A percentile compares a stretch with the other conserved stretches of the same genome.
Conservation (phyloP, 2,888 invertebrate genomes). For the Anaspis maculata region DNA sequence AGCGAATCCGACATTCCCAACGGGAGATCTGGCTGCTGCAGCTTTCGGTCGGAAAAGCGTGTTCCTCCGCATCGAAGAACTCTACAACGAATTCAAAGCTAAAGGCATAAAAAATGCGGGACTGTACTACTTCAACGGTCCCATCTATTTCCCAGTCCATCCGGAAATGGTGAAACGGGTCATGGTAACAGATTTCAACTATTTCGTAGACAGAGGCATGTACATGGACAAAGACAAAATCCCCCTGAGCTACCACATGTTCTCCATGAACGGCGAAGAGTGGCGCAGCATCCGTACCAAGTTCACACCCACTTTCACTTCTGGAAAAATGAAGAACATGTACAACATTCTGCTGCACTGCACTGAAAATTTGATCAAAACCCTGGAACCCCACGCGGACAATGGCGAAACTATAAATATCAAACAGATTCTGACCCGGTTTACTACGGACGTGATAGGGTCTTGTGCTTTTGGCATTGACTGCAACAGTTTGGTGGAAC, state of each 20-base stretch:
- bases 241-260: conserved; percentile 6
- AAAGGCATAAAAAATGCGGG: conserved; percentile 7
- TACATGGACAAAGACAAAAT: conserved; percentile 3
- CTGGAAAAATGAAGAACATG: conserved; percentile 9
- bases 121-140: conserved; percentile 11
- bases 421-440: conserved; percentile 3
- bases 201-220: conserved; percentile 9
- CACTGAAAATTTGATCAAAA: conserved; percentile 4
- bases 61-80: conserved; percentile 2
- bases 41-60: conserved; percentile 7
- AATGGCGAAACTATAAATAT: conserved; percentile 3
- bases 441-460: conserved; percentile 7
- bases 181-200: conserved; percentile 8
- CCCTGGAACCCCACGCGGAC: background rate
- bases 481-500: conserved; percentile 5
- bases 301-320: conserved; percentile 5
- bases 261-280: conserved; percentile 7
- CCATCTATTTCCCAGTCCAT: conserved; percentile 8
- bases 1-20: conserved; percentile 5
- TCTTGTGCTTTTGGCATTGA: conserved; percentile 7
- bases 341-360: conserved; percentile 5
- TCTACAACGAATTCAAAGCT: conserved; percentile 7
- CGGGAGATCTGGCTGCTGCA: conserved; percentile 6
- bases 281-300: conserved; percentile 7
- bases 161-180: conserved; percentile 7